phyloP scores from a whole-genome alignment of 2,888 invertebrate species.

The Osedax frankpressi region DNA sequence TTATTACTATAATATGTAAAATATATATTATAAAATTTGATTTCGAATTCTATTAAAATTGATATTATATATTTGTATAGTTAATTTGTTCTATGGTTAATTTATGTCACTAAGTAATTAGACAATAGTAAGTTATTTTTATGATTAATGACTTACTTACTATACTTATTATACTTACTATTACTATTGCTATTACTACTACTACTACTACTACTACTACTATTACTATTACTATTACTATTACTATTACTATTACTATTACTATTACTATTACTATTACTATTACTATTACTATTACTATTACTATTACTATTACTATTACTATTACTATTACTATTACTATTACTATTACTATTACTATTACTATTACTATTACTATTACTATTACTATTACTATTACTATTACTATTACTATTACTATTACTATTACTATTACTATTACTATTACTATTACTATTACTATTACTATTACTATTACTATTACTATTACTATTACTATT shows the following conservation, averaged over 20 bases:
- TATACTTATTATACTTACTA: too few species aligned
- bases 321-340: not conserved
- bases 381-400: not conserved
- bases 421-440: conserved; percentile 15
- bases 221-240: not conserved
- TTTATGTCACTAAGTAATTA: too few species aligned
- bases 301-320: not conserved
- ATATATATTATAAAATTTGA: too few species aligned
- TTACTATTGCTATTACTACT: not conserved
- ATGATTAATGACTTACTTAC: too few species aligned
- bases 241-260: not conserved
- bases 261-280: not conserved
- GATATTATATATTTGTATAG: too few species aligned
- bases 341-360: not conserved
- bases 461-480: not conserved
- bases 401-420: not conserved
- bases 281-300: not conserved
- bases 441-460: conserved; percentile 13
- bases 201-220: not conserved
- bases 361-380: not conserved
- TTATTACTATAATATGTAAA: too few species aligned
- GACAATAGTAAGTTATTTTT: too few species aligned
- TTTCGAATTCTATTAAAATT: too few species aligned
- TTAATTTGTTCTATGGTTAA: too few species aligned
- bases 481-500: not conserved